Base-by-base conservation (phyloP, 2,888 invertebrate genomes). In the Tyria jacobaeae region DNA sequence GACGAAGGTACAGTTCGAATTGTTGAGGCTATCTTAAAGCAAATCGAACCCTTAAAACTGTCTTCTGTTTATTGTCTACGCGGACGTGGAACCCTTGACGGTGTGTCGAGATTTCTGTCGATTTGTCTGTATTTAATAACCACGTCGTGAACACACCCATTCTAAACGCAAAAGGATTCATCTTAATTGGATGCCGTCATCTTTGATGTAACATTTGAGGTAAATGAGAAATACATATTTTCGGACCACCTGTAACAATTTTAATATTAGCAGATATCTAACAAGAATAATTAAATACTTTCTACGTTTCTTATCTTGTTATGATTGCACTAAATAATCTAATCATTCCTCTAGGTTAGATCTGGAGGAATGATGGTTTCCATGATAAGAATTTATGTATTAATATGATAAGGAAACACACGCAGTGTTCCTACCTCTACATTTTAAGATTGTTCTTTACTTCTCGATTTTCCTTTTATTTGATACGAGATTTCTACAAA, bases 1-100 rank as follows among this genome's bases (percentile, higher is more conserved):
- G 91, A 92, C 90, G 90, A 91, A 91, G 91, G 91, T 92, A 83
- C 80, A 75, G 78, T 70, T 79, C 76, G 84, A 87, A 89, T 87
- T 88, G 87, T 89, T 81, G 79, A 84, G 85, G 84, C 82, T 89
- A 86, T 89, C 88, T 85, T 76, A 76, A 83, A 84, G 79, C 81
- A 84, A 81, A 88, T 89, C 87, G 83, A 83, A 78, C 74, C 79
- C 75, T 75, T 80, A 70, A 84, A 86, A 87, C 82, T 83, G 80
- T 82, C 76, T 71, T 62, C 66, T 78, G 68, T 70, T 83, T 80
- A 83, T 88, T 86, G 87, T 88, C 84, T 84, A 83, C 79, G 76
- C 61, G 79, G 69, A 76, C 62, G 70, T 65, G 73, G 67, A 75
- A 76, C 69, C 73, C 76, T 79, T 75, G 70, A 73, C 76, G 73